phyloP scores from a whole-genome alignment of 2,797 vertebrate species.

The Anabacerthia variegaticeps region DNA sequence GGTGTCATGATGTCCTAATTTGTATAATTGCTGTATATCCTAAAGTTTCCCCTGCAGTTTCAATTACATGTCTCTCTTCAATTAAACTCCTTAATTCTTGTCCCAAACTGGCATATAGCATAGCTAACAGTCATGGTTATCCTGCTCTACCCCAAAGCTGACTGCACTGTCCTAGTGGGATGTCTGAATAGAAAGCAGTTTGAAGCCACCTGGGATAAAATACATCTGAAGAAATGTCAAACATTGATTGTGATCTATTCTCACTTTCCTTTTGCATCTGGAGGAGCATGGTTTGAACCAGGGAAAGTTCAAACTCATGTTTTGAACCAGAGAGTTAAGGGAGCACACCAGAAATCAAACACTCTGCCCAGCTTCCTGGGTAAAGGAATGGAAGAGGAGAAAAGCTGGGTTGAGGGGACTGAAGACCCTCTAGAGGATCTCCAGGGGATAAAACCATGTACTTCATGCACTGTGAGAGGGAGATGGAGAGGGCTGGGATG shows the following conservation, averaged over 20 bases:
- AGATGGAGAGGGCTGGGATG: background rate
- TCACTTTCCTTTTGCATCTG: background rate
- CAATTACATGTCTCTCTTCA: constrained; percentile 41
- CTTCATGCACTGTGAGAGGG: background rate
- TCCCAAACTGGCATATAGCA: background rate
- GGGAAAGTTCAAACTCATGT: background rate
- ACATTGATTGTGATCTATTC: background rate
- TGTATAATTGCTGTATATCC: constrained; percentile 35
- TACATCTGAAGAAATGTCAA: background rate
- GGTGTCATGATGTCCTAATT: background rate
- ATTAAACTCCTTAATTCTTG: constrained; percentile 38
- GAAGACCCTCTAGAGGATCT: background rate
- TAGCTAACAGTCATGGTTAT: background rate
- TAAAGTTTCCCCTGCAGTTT: constrained; percentile 59
- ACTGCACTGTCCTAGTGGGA: background rate
- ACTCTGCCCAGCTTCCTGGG: background rate
- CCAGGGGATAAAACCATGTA: background rate
- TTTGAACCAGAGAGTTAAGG: background rate
- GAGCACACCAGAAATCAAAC: background rate
- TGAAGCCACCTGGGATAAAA: background rate
- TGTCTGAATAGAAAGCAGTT: background rate
- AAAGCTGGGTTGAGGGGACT: background rate
- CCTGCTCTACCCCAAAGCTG: background rate
- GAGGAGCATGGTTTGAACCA: background rate
- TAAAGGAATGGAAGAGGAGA: background rate